phyloP scores from a whole-genome alignment of 2,888 invertebrate species.

The Coelogynopora nodosa region DNA sequence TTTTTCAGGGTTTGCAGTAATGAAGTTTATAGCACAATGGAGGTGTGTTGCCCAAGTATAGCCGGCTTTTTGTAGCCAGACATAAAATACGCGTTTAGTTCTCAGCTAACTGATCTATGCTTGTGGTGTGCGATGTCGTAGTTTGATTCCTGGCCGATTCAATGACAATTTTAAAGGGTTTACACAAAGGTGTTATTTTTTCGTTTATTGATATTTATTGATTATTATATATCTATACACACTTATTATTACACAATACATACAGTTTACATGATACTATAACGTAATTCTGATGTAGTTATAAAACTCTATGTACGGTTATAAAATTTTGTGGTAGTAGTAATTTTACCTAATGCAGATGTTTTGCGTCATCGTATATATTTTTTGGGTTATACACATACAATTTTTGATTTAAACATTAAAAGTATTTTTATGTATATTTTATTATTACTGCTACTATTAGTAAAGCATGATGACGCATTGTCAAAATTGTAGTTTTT shows the following conservation, averaged over 20 bases:
- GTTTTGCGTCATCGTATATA: not conserved
- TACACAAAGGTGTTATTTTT: too few relatives aligned
- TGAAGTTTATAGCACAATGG: not conserved
- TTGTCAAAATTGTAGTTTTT: not conserved
- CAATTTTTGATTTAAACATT: not conserved
- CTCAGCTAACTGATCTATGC: too few relatives aligned
- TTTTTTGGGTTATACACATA: not conserved
- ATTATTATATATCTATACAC: too few relatives aligned
- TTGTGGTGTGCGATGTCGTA: too few relatives aligned
- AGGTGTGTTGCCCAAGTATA: not conserved
- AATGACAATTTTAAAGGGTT: too few relatives aligned
- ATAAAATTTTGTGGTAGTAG: not conserved
- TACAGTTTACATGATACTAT: too few relatives aligned
- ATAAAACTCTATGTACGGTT: too few relatives aligned
- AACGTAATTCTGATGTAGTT: too few relatives aligned
- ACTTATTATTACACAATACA: too few relatives aligned
- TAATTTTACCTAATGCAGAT: not conserved
- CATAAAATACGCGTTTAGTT: too few relatives aligned
- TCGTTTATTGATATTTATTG: too few relatives aligned
- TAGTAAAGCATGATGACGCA: not conserved
- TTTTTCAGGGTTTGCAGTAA: not conserved
- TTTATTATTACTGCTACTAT: not conserved
- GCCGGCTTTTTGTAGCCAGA: not conserved
- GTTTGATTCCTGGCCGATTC: too few relatives aligned
- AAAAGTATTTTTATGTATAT: not conserved